Evolutionary conservation across 2,797 vertebrate species (phyloP), one percentile per base, ranked within the genome.

Genomic region (Coregonus sp.): DNA sequence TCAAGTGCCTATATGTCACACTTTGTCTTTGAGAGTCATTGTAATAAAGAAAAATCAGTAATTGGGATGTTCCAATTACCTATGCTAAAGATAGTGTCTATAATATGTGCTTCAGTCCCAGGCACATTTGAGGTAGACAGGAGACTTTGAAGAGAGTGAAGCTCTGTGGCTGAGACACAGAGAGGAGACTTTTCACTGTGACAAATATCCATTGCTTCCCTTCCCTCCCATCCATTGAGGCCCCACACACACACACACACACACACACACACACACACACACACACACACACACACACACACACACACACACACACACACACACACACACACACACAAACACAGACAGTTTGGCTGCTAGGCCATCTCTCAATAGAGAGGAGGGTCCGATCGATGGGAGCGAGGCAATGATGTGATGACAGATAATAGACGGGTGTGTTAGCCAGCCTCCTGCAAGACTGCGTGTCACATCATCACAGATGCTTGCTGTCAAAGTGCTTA

Each of bases 361-460:
- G 50, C 25, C 12, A 6, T 71, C 70, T 71, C 50, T 72, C 70
- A 72, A 72, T 18, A 52, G 40, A 52, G 50, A 72, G 25, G 15
- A 16, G 25, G 50, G 12, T 72, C 20, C 14, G 70, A 72, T 72
- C 50, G 70, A 72, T 29, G 40, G 20, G 20, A 4, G 47, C n/a
- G 25, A 47, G n/a, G n/a, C 47, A 25, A 51, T 71, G 66, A 37
- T 68, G 66, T 33, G 66, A 1, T 68, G 66, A 40, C 66, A 40
- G 66, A 6, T 40, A 68, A 68, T 68, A 68, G 33, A 68, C 16
- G 16, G 31, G 14, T 68, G 29, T 68, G 29, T 68, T 37, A 33
- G 14, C 66, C 66, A 33, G 14, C 66, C 66, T 68, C 66, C 66
- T 68, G 33, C 66, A 33, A 68, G 65, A 11, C 66, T 14, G 66